phyloP scores from a whole-genome alignment of 1,140 invertebrate species.

The Samia ricini region DNA sequence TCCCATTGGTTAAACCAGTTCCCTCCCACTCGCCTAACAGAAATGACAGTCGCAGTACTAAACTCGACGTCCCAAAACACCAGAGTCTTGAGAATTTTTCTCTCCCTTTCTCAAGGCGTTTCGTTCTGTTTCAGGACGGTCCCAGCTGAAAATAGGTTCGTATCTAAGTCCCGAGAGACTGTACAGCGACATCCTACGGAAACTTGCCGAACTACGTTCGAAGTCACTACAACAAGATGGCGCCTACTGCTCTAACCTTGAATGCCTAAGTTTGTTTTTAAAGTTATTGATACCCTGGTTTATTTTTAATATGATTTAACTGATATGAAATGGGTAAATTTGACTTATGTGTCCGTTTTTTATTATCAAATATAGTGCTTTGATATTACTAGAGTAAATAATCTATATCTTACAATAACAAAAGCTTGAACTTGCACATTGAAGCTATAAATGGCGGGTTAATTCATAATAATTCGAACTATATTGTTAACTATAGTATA shows the following conservation, averaged over 20 bases:
- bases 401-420: too few relatives aligned
- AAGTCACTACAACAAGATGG: conserved; percentile 48
- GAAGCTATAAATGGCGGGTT: too few relatives aligned
- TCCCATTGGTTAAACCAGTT: conserved; percentile 56
- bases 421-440: too few relatives aligned
- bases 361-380: too few relatives aligned
- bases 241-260: conserved; percentile 30
- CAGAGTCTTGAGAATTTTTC: conserved; percentile 71
- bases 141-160: conserved; percentile 56
- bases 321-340: too few relatives aligned
- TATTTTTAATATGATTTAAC: too few relatives aligned
- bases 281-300: too few relatives aligned
- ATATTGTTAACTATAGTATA: too few relatives aligned
- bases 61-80: conserved; percentile 43
- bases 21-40: conserved; percentile 60
- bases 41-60: conserved; percentile 55
- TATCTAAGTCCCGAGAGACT: conserved; percentile 44
- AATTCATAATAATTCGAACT: too few relatives aligned
- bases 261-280: conserved; percentile 13
- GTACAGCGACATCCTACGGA: conserved; percentile 48
- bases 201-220: conserved; percentile 30
- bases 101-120: conserved; percentile 66
- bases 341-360: not conserved
- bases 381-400: too few relatives aligned
- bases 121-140: conserved; percentile 67